Evolutionary conservation across 2,113 vertebrate genomes (phyloP).

Genomic region (Prionailurus viverrinus): DNA sequence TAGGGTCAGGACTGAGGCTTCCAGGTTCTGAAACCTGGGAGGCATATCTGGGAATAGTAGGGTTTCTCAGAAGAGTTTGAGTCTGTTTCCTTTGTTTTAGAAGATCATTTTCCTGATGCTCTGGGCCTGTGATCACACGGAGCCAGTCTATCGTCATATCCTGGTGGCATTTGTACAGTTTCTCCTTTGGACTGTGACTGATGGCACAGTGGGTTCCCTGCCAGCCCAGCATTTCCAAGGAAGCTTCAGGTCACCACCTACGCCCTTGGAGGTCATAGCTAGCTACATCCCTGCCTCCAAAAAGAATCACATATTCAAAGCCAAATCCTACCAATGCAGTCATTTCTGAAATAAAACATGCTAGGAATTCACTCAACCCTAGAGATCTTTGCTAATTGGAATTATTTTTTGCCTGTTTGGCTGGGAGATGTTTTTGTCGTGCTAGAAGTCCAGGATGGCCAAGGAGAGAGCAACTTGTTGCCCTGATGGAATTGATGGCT

Average conservation of each 20-base stretch:
- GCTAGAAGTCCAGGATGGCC: not conserved
- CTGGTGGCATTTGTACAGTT: not conserved
- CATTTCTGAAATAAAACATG: slow-evolving; percentile 48
- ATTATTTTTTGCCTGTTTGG: slow-evolving; percentile 40
- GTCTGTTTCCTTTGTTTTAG: not conserved
- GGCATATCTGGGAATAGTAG: not conserved
- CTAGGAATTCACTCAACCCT: slow-evolving; percentile 38
- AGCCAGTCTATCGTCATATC: not conserved
- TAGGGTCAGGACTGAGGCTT: slow-evolving; percentile 36
- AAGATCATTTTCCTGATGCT: not conserved
- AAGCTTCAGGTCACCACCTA: not conserved
- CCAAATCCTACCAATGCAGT: not conserved
- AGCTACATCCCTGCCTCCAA: not conserved
- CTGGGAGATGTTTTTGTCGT: not conserved
- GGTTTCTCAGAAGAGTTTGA: slow-evolving; percentile 37
- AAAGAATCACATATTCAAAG: not conserved
- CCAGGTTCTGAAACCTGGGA: slow-evolving; percentile 36
- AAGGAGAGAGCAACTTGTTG: not conserved
- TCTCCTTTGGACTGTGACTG: not conserved
- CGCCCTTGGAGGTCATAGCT: not conserved
- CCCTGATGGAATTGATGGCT: not conserved
- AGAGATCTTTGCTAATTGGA: slow-evolving; percentile 35
- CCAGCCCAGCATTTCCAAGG: not conserved
- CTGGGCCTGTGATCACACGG: not conserved
- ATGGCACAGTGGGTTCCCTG: not conserved